Evolutionary conservation across 2,113 vertebrate species (phyloP), one percentile per base, ranked within the genome.

Genomic region (Triplophysa rosa): DNA sequence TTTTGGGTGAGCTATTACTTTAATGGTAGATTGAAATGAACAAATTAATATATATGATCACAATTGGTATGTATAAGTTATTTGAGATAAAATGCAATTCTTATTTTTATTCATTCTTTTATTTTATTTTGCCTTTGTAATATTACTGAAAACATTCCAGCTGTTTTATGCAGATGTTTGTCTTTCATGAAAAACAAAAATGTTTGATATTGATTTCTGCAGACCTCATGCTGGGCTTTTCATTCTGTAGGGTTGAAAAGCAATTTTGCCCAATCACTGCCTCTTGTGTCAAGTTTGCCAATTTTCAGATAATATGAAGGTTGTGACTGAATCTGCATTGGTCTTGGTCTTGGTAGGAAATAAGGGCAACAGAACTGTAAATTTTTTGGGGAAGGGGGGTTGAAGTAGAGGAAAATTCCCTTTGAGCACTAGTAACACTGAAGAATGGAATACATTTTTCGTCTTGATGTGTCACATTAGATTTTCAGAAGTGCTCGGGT

Each of bases 251-350:
- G 66, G 76, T 29, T 12, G 42, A 45, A 69, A 67, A 83, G 45
- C 23, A 21, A 73, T 83, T 82, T 75, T 65, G 58, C 79, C 82
- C 77, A 45, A 78, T 71, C 29, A 24, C 33, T 87, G 84, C 85
- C 79, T 73, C 74, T 87, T 83, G 59, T 4, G 86, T 92, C 90
- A 89, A 83, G 85, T 90, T 93, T 89, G 90, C 87, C 94, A 94
- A 95, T 95, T 95, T 95, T 88, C 93, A 92, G 92, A 90, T 94
- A 94, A 95, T 94, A 89, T 91, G 88, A 88, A 89, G 95, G 95
- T 96, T 93, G 82, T 89, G 95, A 88, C 94, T 92, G 88, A 77
- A 85, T 89, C 92, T 90, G 84, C 94, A 94, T 92, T 93, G 93
- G 93, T 88, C 92, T 92, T 93, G 93, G 93, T 88, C 92, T 94